Evolutionary conservation across 2,797 vertebrate genomes (phyloP), one percentile per base, ranked within the genome.

Genomic region (Petrocephalus schoutedeni): DNA sequence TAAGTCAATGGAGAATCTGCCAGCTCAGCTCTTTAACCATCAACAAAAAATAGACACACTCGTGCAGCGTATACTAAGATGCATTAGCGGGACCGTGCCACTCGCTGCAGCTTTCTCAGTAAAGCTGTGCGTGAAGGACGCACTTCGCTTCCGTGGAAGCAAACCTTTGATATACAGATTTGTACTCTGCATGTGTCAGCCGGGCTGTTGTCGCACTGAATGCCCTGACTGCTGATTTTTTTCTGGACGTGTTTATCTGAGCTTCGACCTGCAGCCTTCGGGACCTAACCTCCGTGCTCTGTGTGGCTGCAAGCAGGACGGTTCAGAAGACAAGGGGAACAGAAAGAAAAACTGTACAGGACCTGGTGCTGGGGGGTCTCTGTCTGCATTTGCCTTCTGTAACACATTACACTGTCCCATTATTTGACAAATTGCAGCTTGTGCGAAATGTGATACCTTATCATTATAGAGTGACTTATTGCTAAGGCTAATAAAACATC

Each of bases 381-480:
- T 56, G 23, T 59, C 54, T 32, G n/a, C 83, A 4, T 87, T 87
- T 61, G 61, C 49, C 71, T 84, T 54, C 89, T 83, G 45, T 54
- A 85, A 88, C 53, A 84, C 12, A 64, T 51, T 58, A 83, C 67
- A 89, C 32, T 77, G 3, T 59, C 54, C 88, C 84, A 89, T 90
- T 89, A 88, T 90, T 82, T 84, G 36, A 87, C 89, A 67, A 91
- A 93, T 53, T 89, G 89, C 89, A 91, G 91, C 77, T 90, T 86
- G 28, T 14, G 89, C 59, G 91, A 88, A 89, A 89, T 2, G 36
- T 77, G 49, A 51, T 41, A 59, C 87, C 89, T 92, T 90, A 89
- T 93, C 89, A 88, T 87, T 88, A 28, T 32, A 28, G 58, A 89
- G 87, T 89, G 88, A 91, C 85, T 91, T 90, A 91, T 85, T 88